Percentiles rank a stretch among this genome's conserved stretches.
phyloP scores from a whole-genome alignment of 2,888 invertebrate species.

The Cybosia mesomella region DNA sequence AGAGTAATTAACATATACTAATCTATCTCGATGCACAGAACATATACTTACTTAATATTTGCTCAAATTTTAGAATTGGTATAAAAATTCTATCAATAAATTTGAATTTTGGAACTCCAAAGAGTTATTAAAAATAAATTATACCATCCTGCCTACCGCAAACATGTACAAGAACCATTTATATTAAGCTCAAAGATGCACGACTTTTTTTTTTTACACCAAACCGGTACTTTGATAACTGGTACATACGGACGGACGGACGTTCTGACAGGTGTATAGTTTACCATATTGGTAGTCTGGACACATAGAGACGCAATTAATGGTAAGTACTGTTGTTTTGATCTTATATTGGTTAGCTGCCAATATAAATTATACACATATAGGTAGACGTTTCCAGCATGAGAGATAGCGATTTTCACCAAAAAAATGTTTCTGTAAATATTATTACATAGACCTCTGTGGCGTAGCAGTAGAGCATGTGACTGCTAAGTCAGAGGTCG shows the following conservation, averaged over 20 bases:
- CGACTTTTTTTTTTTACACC: constrained; percentile 18
- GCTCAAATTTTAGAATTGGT: too few relatives aligned
- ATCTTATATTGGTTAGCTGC: constrained; percentile 60
- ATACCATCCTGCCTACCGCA: constrained; percentile 4
- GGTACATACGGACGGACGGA: constrained; percentile 22
- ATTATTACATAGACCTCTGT: too few relatives aligned
- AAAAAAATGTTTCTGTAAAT: too few relatives aligned
- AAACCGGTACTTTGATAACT: constrained; percentile 41
- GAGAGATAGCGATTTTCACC: constrained; percentile 45
- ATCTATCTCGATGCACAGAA: too few relatives aligned
- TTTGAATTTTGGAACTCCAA: too few relatives aligned
- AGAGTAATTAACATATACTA: too few relatives aligned
- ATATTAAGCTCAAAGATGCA: constrained; percentile 1
- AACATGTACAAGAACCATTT: neutral
- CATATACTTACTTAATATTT: too few relatives aligned
- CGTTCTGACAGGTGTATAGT: constrained; percentile 57
- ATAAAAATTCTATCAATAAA: too few relatives aligned
- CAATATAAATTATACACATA: constrained; percentile 46
- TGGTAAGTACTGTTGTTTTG: constrained; percentile 58
- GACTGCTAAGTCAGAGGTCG: too few relatives aligned
- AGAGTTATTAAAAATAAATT: neutral
- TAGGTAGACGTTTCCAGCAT: constrained; percentile 18
- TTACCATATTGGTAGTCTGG: constrained; percentile 59
- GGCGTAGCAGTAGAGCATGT: too few relatives aligned
- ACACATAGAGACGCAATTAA: constrained; percentile 69